A percentile compares a stretch with the other conserved stretches of the same genome.
phyloP scores from a whole-genome alignment of 2,888 invertebrate species.

The Trichopria drosophilae region DNA sequence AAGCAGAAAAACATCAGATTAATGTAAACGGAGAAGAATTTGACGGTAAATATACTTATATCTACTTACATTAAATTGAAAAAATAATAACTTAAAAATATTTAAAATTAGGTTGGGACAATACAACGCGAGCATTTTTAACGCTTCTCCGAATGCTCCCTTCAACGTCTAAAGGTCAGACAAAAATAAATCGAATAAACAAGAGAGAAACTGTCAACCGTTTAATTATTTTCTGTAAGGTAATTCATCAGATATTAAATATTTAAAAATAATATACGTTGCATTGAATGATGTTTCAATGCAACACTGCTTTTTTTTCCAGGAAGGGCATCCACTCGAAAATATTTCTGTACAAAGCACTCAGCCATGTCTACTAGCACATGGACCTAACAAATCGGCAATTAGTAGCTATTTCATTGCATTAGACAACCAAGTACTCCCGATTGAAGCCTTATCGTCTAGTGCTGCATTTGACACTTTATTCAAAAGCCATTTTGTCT shows the following conservation, averaged over 20 bases:
- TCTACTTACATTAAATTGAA: slow-evolving; percentile 2
- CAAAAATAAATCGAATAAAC: slow-evolving; percentile 18
- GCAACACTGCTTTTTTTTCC: slow-evolving; percentile 8
- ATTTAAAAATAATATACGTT: neutral
- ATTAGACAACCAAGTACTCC: slow-evolving; percentile 20
- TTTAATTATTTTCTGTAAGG: too few relatives aligned
- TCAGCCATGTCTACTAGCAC: slow-evolving; percentile 28
- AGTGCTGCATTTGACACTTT: slow-evolving; percentile 28
- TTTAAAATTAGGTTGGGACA: slow-evolving; percentile 27
- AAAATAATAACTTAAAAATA: slow-evolving; percentile 5
- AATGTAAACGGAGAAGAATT: too few relatives aligned
- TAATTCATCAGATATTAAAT: slow-evolving; percentile 24
- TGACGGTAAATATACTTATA: too few relatives aligned
- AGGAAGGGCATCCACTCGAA: slow-evolving; percentile 16
- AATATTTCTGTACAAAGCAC: neutral
- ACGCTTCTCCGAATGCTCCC: slow-evolving; percentile 26
- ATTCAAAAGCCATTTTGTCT: slow-evolving; percentile 30
- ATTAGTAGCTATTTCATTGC: slow-evolving; percentile 26
- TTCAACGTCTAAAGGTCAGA: slow-evolving; percentile 24
- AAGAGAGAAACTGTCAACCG: slow-evolving; percentile 14
- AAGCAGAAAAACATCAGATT: slow-evolving; percentile 10
- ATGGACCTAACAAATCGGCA: slow-evolving; percentile 24
- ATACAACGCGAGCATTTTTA: slow-evolving; percentile 19
- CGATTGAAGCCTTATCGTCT: slow-evolving; percentile 17
- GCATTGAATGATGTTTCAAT: neutral